Evolutionary conservation across 1,140 invertebrate species (phyloP).

Genomic region (Ips nitidus): DNA sequence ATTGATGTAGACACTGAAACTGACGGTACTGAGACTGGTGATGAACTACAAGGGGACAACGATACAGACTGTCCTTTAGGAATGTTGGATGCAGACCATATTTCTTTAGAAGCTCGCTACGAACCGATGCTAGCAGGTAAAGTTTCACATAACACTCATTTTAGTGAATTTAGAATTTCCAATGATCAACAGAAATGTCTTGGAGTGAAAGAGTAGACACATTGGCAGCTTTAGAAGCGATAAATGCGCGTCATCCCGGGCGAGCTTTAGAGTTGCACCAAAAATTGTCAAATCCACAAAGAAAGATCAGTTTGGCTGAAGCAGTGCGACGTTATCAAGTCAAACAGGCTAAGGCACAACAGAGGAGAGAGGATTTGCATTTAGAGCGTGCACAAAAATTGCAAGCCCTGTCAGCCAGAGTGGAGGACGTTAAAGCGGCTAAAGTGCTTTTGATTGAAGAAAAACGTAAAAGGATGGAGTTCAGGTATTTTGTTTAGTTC

Average conservation of each 20-base stretch:
- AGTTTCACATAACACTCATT: constrained; percentile 11
- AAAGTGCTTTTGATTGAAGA: constrained; percentile 86
- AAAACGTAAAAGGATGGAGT: constrained; percentile 79
- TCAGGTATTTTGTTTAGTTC: constrained; percentile 50
- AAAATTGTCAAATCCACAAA: constrained; percentile 87
- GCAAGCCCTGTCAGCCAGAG: constrained; percentile 81
- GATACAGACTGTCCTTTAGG: constrained; percentile 39
- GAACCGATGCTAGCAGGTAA: constrained; percentile 68
- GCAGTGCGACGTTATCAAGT: constrained; percentile 78
- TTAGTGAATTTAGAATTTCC: constrained; percentile 5
- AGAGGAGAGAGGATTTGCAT: constrained; percentile 75
- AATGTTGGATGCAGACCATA: constrained; percentile 43
- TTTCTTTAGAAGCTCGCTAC: constrained; percentile 63
- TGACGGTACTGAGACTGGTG: constrained; percentile 71
- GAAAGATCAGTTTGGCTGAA: constrained; percentile 79
- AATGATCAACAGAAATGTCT: constrained; percentile 57
- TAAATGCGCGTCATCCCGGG: constrained; percentile 83
- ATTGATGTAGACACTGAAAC: constrained; percentile 81
- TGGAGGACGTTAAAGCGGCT: constrained; percentile 87
- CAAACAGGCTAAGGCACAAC: constrained; percentile 82
- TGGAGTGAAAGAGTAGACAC: constrained; percentile 79
- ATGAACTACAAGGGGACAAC: constrained; percentile 62
- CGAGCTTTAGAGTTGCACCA: constrained; percentile 88
- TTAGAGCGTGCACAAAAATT: constrained; percentile 84
- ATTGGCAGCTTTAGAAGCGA: constrained; percentile 71